phyloP scores from a whole-genome alignment of 2,888 invertebrate species.

The Belgica antarctica region DNA sequence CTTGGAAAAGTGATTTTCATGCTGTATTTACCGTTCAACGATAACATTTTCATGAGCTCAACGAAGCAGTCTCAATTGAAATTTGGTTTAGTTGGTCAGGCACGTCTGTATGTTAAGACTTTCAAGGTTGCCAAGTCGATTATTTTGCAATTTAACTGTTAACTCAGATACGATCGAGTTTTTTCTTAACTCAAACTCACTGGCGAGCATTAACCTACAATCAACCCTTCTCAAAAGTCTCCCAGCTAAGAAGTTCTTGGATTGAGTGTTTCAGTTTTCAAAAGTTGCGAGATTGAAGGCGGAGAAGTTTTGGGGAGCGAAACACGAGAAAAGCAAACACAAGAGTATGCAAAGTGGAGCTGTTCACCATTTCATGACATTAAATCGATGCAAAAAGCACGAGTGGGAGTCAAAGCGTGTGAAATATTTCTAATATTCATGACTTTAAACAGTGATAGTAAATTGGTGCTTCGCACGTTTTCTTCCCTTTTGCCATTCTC shows the following conservation, averaged over 20 bases:
- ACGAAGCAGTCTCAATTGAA: not conserved
- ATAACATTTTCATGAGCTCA: not conserved
- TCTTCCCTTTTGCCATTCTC: not conserved
- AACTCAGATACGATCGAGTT: too few species aligned
- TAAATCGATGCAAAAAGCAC: constrained; percentile 17
- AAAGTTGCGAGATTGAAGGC: too few species aligned
- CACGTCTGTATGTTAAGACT: not conserved
- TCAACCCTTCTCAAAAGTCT: not conserved
- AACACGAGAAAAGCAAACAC: constrained; percentile 19
- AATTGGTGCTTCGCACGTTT: constrained; percentile 5
- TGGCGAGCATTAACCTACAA: too few species aligned
- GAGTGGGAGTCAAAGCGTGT: constrained; percentile 22
- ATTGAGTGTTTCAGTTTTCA: too few species aligned
- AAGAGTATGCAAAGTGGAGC: not conserved
- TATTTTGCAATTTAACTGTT: too few species aligned
- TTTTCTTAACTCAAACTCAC: too few species aligned
- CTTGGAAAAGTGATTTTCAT: not conserved
- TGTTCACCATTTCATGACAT: not conserved
- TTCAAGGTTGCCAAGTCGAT: not conserved
- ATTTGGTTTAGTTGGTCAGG: not conserved
- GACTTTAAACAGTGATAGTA: constrained; percentile 8
- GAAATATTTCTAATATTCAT: constrained; percentile 20
- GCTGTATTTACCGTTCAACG: not conserved
- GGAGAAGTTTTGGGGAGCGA: not conserved
- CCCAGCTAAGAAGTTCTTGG: too few species aligned